phyloP scores from a whole-genome alignment of 2,113 vertebrate species.

The Cebidichthys violaceus region DNA sequence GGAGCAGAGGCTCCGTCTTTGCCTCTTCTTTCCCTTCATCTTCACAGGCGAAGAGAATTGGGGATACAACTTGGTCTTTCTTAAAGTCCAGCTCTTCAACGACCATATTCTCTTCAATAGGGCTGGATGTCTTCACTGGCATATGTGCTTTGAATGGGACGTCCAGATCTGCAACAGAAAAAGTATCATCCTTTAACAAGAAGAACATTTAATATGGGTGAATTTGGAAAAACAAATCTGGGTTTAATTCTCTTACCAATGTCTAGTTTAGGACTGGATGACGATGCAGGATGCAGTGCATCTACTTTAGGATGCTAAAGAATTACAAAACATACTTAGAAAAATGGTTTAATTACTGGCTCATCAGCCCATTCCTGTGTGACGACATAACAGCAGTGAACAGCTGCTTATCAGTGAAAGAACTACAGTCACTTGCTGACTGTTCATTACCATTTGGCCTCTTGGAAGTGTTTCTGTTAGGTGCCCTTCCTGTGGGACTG shows the following conservation, averaged over 20 bases:
- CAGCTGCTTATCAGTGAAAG: not conserved
- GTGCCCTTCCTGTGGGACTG: not conserved
- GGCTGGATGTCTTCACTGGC: slow-evolving; percentile 80
- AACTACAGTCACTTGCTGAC: not conserved
- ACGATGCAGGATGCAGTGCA: not conserved
- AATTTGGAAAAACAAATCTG: not conserved
- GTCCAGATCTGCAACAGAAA: slow-evolving; percentile 44
- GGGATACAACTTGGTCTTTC: slow-evolving; percentile 40
- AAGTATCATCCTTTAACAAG: not conserved
- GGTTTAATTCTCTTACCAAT: slow-evolving; percentile 44
- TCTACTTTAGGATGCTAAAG: slow-evolving; percentile 44
- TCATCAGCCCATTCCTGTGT: not conserved
- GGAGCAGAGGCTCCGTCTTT: not conserved
- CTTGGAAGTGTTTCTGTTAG: not conserved
- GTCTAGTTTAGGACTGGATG: slow-evolving; percentile 9
- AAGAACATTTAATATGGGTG: not conserved
- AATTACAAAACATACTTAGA: not conserved
- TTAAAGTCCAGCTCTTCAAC: not conserved
- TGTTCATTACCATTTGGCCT: slow-evolving; percentile 19
- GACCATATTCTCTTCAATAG: slow-evolving; percentile 49
- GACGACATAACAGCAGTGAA: not conserved
- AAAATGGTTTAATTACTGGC: too few species aligned
- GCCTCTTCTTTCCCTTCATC: slow-evolving; percentile 43
- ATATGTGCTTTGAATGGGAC: slow-evolving; percentile 44
- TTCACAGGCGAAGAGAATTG: slow-evolving; percentile 65